phyloP scores from a whole-genome alignment of 2,113 vertebrate genomes.

The Globicephala melas region DNA sequence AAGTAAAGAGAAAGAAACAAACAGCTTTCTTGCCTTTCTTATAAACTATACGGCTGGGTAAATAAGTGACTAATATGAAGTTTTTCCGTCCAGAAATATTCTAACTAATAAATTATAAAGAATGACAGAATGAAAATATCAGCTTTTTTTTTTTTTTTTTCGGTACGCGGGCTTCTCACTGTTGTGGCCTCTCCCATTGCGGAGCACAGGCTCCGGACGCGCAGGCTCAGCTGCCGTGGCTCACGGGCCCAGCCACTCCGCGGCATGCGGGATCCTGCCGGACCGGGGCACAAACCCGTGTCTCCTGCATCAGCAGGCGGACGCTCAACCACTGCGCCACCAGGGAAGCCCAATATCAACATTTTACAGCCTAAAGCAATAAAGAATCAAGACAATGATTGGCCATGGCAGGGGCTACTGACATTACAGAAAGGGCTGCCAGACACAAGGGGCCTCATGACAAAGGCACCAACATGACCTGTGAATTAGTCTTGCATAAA shows the following conservation, averaged over 20 bases:
- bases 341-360: not conserved
- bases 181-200: no score
- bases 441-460: not conserved
- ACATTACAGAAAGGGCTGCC: not conserved
- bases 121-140: not conserved
- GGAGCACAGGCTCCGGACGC: no score
- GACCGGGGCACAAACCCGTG: no score
- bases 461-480: not conserved
- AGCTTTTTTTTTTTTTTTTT: not conserved
- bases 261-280: no score
- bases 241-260: no score
- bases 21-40: not conserved
- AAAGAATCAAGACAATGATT: not conserved
- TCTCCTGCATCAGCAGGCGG: no score
- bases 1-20: not conserved
- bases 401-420: no score
- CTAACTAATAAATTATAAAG: not conserved
- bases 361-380: not conserved
- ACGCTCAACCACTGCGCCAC: no score
- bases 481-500: not conserved
- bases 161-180: no score
- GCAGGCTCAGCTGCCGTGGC: no score
- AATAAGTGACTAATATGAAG: not conserved
- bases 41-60: not conserved
- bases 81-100: not conserved